phyloP scores from a whole-genome alignment of 2,888 invertebrate genomes.

The Lepas anatifera region DNA sequence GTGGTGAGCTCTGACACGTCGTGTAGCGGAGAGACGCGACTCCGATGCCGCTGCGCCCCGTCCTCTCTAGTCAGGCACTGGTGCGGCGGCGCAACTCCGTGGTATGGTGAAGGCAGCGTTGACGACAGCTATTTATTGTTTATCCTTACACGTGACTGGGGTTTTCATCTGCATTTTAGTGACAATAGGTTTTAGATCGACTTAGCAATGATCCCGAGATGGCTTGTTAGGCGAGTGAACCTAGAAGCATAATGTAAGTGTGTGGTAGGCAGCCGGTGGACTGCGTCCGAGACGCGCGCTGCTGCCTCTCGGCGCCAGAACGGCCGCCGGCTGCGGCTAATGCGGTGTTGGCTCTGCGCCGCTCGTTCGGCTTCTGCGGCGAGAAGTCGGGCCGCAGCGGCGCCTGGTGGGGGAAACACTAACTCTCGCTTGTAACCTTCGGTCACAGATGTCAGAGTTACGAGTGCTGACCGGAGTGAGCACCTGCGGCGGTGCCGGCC shows the following conservation, averaged over 20 bases:
- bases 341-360: neutral
- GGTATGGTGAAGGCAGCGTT: no score
- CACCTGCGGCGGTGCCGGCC: neutral
- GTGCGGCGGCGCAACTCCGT: no score
- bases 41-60: neutral
- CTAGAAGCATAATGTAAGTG: neutral
- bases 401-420: neutral
- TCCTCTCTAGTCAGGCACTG: slow-evolving; percentile 7
- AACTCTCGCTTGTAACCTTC: slow-evolving; percentile 10
- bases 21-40: no score
- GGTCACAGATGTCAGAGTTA: slow-evolving; percentile 10
- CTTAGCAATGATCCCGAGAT: no score
- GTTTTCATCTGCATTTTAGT: no score
- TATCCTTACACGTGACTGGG: neutral
- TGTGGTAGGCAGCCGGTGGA: no score
- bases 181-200: no score
- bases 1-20: no score
- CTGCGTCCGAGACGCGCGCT: no score
- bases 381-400: neutral
- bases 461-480: neutral
- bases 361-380: slow-evolving; percentile 4
- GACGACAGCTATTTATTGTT: neutral
- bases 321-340: neutral
- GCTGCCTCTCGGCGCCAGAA: no score
- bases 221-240: no score